phyloP scores from a whole-genome alignment of 2,888 invertebrate species.

The Xestia ashworthii region DNA sequence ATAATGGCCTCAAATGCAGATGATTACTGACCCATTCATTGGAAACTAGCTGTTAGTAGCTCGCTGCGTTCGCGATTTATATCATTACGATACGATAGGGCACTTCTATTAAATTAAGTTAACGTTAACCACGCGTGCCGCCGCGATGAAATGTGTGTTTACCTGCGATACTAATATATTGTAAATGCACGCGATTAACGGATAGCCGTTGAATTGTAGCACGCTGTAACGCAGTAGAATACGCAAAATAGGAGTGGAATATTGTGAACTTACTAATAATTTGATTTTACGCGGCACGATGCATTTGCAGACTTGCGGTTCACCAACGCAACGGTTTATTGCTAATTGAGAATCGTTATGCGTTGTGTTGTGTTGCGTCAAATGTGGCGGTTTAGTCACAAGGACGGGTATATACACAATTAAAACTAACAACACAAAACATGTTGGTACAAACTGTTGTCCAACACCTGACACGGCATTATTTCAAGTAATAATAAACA shows the following conservation, averaged over 20 bases:
- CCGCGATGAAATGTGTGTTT: conserved; percentile 73
- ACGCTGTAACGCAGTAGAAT: conserved; percentile 62
- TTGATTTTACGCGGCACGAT: conserved; percentile 70
- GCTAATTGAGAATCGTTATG: conserved; percentile 70
- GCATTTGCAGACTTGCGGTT: conserved; percentile 72
- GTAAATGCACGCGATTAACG: conserved; percentile 67
- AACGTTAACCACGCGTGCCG: conserved; percentile 78
- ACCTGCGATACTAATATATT: conserved; percentile 69
- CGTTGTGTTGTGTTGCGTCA: conserved; percentile 50
- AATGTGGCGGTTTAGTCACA: conserved; percentile 36
- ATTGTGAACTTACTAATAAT: conserved; percentile 71
- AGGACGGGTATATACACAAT: conserved; percentile 31
- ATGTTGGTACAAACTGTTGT: conserved; percentile 22
- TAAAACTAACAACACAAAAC: conserved; percentile 32
- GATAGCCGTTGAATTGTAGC: conserved; percentile 65
- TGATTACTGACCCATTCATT: conserved; percentile 89
- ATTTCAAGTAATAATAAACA: conserved; percentile 41
- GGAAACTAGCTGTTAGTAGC: conserved; percentile 83
- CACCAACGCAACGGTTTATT: conserved; percentile 69
- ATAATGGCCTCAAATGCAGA: conserved; percentile 89
- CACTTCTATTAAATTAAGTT: conserved; percentile 80
- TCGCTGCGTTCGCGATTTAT: conserved; percentile 79
- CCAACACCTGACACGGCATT: conserved; percentile 37
- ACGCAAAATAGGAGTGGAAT: conserved; percentile 72
- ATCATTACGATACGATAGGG: conserved; percentile 74